Conservation (phyloP, 2,797 vertebrate species). For the Mallotus villosus region DNA sequence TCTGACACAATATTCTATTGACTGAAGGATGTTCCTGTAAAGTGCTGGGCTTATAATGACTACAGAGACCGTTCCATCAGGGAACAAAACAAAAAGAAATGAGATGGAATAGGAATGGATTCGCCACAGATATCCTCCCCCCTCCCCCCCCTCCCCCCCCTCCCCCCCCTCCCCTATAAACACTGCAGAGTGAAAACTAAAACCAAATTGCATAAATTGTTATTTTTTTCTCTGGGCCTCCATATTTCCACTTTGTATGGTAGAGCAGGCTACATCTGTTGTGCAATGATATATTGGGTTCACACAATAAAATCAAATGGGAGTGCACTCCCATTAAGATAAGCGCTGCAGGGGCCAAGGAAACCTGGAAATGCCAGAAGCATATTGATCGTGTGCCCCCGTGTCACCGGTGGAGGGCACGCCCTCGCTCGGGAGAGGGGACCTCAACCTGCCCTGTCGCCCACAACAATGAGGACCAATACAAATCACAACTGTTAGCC, state of each 20-base stretch:
- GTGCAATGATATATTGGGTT: conserved; percentile 72
- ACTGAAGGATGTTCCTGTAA: conserved; percentile 31
- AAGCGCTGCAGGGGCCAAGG: conserved; percentile 62
- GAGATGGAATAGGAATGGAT: conserved; percentile 38
- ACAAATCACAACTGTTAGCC: neutral
- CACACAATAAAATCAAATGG: conserved; percentile 70
- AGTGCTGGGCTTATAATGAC: conserved; percentile 31
- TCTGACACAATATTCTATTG: conserved; percentile 24
- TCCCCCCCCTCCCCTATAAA: neutral
- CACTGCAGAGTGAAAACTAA: conserved; percentile 43
- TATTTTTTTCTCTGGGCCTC: conserved; percentile 14
- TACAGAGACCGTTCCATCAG: conserved; percentile 27
- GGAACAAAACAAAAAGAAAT: conserved; percentile 30
- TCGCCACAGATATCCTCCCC: conserved; percentile 29
- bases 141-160: neutral
- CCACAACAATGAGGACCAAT: conserved; percentile 5
- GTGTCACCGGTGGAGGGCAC: conserved; percentile 59
- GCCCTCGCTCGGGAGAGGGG: conserved; percentile 34
- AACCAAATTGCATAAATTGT: conserved; percentile 51
- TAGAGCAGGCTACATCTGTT: conserved; percentile 59
- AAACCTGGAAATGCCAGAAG: conserved; percentile 69
- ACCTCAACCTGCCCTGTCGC: conserved; percentile 41
- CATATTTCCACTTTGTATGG: conserved; percentile 54
- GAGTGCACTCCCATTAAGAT: conserved; percentile 70
- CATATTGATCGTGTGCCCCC: conserved; percentile 69